These are phyloP conservation scores for Nomada flava DNA, from an alignment of 2,888 invertebrate genomes.

Conservation along the genomic window DNA sequence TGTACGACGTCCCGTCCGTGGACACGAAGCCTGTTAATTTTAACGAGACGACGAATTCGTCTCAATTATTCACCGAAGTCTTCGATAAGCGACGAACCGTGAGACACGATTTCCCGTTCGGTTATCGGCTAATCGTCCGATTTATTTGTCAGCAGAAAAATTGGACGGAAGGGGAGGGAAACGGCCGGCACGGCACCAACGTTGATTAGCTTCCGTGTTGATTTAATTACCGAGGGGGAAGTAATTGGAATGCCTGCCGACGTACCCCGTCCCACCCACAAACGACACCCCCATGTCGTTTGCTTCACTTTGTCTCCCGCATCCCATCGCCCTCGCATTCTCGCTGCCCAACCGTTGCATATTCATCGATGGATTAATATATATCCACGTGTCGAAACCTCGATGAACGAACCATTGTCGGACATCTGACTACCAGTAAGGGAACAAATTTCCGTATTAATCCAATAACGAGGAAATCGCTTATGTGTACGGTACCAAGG, in stretches of 20 bases:
- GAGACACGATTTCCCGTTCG: slow-evolving; percentile 50
- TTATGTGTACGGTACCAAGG: too few relatives aligned
- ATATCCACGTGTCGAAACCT: slow-evolving; percentile 63
- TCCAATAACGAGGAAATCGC: background rate
- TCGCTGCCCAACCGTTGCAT: slow-evolving; percentile 76
- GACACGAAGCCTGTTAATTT: background rate
- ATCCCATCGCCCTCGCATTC: slow-evolving; percentile 62
- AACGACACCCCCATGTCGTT: slow-evolving; percentile 59
- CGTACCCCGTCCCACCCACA: slow-evolving; percentile 58
- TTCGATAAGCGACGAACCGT: slow-evolving; percentile 7
- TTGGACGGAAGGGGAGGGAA: slow-evolving; percentile 32
- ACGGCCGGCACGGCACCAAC: slow-evolving; percentile 52
- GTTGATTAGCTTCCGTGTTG: slow-evolving; percentile 83
- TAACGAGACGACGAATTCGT: background rate
- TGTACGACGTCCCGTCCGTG: background rate
- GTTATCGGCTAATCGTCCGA: slow-evolving; percentile 61
- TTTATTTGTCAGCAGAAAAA: slow-evolving; percentile 66
- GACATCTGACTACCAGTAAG: slow-evolving; percentile 7
- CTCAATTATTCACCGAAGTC: slow-evolving; percentile 37
- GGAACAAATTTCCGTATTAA: slow-evolving; percentile 24
- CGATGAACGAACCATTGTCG: slow-evolving; percentile 2
- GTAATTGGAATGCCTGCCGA: slow-evolving; percentile 81
- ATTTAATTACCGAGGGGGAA: slow-evolving; percentile 83
- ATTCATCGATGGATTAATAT: slow-evolving; percentile 81
- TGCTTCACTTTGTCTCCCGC: slow-evolving; percentile 67